phyloP scores from a whole-genome alignment of 2,113 vertebrate species.

The Condylura cristata region DNA sequence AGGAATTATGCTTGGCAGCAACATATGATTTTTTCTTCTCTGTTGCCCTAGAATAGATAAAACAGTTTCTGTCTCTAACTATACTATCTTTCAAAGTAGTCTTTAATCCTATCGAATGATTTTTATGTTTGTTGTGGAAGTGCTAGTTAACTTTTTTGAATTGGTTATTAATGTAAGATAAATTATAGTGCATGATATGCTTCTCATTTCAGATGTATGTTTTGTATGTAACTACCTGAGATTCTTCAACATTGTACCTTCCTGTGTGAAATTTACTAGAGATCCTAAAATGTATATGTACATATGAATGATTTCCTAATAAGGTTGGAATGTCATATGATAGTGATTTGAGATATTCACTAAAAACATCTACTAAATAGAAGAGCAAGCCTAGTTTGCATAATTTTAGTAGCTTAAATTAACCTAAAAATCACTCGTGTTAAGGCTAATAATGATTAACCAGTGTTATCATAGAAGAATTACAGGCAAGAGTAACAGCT shows the following conservation, averaged over 20 bases:
- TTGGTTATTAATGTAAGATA: background rate
- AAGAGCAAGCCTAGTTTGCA: background rate
- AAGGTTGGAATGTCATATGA: background rate
- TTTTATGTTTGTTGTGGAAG: background rate
- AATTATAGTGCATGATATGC: background rate
- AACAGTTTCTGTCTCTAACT: background rate
- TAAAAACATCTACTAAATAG: background rate
- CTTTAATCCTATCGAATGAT: background rate
- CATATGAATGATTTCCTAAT: background rate
- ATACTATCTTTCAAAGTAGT: background rate
- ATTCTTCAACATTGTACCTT: background rate
- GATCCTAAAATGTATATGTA: background rate
- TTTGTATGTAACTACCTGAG: background rate
- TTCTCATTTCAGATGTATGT: background rate
- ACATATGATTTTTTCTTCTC: background rate
- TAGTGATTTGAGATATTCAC: background rate
- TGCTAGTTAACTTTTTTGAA: background rate
- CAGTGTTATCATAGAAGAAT: background rate
- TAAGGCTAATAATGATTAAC: conserved; percentile 5
- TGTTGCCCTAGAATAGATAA: background rate
- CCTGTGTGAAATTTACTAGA: background rate
- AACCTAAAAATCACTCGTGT: conserved; percentile 15
- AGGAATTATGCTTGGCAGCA: background rate
- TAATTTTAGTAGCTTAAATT: background rate
- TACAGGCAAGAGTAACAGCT: background rate